These are phyloP conservation scores for Rhodophaea formosa DNA, from an alignment of 2,888 invertebrate species.

Conservation along the genomic window DNA sequence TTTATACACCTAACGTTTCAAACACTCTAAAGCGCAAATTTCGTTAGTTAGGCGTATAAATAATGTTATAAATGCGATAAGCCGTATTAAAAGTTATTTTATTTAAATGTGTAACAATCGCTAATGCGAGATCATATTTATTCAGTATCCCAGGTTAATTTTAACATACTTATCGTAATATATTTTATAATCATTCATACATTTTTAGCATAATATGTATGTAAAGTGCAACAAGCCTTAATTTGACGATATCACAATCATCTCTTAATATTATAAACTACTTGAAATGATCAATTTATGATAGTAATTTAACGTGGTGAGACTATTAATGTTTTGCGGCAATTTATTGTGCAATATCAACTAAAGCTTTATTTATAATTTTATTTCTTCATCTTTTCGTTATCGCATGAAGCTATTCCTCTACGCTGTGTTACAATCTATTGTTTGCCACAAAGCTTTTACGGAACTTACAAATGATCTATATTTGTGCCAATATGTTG, in stretches of 20 bases:
- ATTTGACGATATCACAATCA: conserved; percentile 44
- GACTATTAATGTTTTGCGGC: conserved; percentile 11
- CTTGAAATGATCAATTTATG: conserved; percentile 8
- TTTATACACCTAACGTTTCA: too few relatives aligned
- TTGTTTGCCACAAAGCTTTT: conserved; percentile 33
- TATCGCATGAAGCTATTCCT: conserved; percentile 39
- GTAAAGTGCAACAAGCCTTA: conserved; percentile 2
- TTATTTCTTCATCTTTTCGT: conserved; percentile 23
- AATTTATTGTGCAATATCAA: conserved; percentile 23
- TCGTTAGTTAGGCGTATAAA: too few relatives aligned
- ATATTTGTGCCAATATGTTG: conserved; percentile 51
- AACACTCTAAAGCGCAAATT: too few relatives aligned
- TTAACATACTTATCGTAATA: too few relatives aligned
- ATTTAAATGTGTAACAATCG: too few relatives aligned
- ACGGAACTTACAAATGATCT: conserved; percentile 35
- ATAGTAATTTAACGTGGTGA: conserved; percentile 10
- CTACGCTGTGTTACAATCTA: conserved; percentile 29
- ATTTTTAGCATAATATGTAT: too few relatives aligned
- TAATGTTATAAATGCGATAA: too few relatives aligned
- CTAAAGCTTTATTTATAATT: conserved; percentile 23
- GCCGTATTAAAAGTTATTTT: too few relatives aligned
- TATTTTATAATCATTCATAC: too few relatives aligned
- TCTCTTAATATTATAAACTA: conserved; percentile 8
- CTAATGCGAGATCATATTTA: too few relatives aligned
- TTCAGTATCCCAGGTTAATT: too few relatives aligned